Conservation (phyloP, 2,797 vertebrate genomes). For the Darevskia mixta region DNA sequence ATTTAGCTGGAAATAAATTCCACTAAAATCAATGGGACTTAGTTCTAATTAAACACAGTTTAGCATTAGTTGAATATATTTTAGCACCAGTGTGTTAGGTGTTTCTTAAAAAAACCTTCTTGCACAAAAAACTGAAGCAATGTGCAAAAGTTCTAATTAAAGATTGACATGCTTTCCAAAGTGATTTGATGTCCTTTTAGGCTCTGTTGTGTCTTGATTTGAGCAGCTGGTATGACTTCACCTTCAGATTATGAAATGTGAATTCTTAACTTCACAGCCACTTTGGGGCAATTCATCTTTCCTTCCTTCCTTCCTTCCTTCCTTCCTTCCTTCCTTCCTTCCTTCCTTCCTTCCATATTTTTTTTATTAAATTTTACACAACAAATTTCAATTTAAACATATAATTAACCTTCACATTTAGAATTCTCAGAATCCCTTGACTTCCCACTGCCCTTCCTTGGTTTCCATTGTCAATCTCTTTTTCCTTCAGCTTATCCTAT, state of each 20-base stretch:
- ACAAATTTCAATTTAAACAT: no score
- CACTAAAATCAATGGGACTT: background rate
- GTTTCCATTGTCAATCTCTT: no score
- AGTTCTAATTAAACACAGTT: background rate
- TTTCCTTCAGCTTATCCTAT: no score
- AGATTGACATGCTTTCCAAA: background rate
- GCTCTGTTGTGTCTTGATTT: conserved; percentile 19
- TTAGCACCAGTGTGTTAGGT: background rate
- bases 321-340: no score
- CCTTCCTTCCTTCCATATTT: no score
- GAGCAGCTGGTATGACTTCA: conserved; percentile 27
- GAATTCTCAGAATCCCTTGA: no score
- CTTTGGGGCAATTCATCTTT: background rate
- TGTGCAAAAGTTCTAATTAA: conserved; percentile 62
- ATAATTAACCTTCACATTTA: no score
- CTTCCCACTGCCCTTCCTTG: no score
- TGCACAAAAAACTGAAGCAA: background rate
- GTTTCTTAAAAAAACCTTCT: conserved; percentile 2
- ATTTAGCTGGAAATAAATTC: background rate
- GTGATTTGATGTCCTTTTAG: background rate
- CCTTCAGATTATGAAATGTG: conserved; percentile 7
- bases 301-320: no score
- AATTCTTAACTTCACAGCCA: background rate
- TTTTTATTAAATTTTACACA: no score
- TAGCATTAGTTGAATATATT: background rate